A percentile compares a stretch with the other conserved stretches of the same genome.
These are phyloP conservation scores for Myripristis jacobus DNA, from an alignment of 2,797 vertebrate species.

Conservation along the genomic window DNA sequence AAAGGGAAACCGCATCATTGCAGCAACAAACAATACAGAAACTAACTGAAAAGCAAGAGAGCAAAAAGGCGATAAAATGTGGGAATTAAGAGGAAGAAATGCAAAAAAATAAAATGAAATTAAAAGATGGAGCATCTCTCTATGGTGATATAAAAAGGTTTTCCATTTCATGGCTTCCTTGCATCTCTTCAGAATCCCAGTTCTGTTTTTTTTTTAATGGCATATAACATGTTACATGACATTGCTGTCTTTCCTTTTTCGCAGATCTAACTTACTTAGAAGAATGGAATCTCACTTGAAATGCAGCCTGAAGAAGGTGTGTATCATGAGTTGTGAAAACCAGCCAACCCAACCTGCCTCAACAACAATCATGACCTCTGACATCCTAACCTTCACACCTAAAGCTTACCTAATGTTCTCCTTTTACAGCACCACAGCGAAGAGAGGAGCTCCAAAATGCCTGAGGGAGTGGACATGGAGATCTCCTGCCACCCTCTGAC, in stretches of 20 bases:
- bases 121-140: background rate
- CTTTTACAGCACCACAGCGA: background rate
- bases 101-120: background rate
- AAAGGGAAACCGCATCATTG: background rate
- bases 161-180: no score
- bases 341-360: background rate
- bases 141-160: background rate
- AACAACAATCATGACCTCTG: background rate
- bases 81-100: no score
- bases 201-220: background rate
- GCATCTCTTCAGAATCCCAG: no score
- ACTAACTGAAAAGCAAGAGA: background rate
- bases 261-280: constrained; percentile 35
- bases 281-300: constrained; percentile 60
- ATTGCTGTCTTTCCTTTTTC: background rate
- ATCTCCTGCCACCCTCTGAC: constrained; percentile 60
- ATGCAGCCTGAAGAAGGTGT: constrained; percentile 31
- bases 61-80: background rate
- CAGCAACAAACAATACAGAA: background rate
- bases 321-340: background rate
- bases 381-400: background rate
- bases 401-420: background rate
- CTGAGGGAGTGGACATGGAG: constrained; percentile 60
- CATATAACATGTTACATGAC: no score
- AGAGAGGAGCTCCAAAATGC: constrained; percentile 46